Evolutionary conservation across 1,140 invertebrate species (phyloP).

Genomic region (Phenacoccus solenopsis): DNA sequence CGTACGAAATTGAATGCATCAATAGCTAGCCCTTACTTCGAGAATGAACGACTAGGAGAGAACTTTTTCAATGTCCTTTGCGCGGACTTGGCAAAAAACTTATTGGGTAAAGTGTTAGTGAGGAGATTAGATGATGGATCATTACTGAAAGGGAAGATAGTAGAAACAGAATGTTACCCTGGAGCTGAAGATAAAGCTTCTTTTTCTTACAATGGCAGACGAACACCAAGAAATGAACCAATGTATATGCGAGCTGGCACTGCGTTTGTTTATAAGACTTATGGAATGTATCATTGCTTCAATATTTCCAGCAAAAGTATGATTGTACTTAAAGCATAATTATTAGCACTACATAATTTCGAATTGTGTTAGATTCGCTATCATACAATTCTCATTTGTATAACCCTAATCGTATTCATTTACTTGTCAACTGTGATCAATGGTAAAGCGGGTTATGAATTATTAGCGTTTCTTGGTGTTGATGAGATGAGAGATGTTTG

Average conservation of each 20-base stretch:
- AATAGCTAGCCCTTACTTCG: background rate
- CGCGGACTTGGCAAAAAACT: slow-evolving; percentile 40
- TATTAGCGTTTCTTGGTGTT: too few species aligned
- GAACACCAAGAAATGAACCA: slow-evolving; percentile 52
- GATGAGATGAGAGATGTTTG: too few species aligned
- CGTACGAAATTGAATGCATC: background rate
- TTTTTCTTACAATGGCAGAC: slow-evolving; percentile 50
- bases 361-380: background rate
- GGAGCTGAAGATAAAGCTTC: slow-evolving; percentile 59
- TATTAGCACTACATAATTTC: background rate
- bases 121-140: slow-evolving; percentile 31
- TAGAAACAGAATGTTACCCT: slow-evolving; percentile 67
- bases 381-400: too few species aligned
- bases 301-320: slow-evolving; percentile 55
- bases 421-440: too few species aligned
- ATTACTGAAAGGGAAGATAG: slow-evolving; percentile 44
- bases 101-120: slow-evolving; percentile 47
- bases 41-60: slow-evolving; percentile 20
- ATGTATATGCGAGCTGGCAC: slow-evolving; percentile 75
- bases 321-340: background rate
- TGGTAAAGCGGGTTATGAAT: too few species aligned
- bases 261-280: slow-evolving; percentile 64
- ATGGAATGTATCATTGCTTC: slow-evolving; percentile 71
- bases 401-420: too few species aligned
- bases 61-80: slow-evolving; percentile 36